Evolutionary conservation across 2,888 invertebrate species (phyloP).

Genomic region (Himalopsyche japonica): DNA sequence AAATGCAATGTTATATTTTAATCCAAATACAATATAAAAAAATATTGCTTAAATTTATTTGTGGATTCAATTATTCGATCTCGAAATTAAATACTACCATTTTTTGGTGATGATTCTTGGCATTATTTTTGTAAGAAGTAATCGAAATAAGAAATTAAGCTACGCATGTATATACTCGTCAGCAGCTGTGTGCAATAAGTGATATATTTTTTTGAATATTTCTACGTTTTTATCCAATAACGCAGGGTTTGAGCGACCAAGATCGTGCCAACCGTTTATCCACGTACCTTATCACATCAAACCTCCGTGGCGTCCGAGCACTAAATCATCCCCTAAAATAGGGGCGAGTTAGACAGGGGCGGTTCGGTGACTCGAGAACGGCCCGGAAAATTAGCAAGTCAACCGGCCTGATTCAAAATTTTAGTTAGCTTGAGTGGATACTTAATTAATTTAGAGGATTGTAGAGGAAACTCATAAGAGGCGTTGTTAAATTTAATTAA

Average conservation of each 20-base stretch:
- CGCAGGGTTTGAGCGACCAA: not conserved
- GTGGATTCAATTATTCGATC: too few species aligned
- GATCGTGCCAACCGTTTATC: not conserved
- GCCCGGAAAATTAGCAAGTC: not conserved
- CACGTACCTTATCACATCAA: not conserved
- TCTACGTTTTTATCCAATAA: not conserved
- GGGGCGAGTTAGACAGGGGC: not conserved
- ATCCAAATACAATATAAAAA: too few species aligned
- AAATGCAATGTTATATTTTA: too few species aligned
- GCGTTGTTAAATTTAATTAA: not conserved
- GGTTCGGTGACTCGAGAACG: not conserved
- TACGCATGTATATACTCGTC: too few species aligned
- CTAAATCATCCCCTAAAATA: not conserved
- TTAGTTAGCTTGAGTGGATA: not conserved
- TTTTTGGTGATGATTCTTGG: too few species aligned
- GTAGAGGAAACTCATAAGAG: not conserved
- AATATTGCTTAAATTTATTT: too few species aligned
- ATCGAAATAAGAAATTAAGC: too few species aligned
- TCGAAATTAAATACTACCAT: too few species aligned
- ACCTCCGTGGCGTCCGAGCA: not conserved
- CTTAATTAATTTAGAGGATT: not conserved
- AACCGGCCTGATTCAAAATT: not conserved
- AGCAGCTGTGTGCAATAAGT: not conserved
- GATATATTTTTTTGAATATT: not conserved
- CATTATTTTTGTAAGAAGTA: too few species aligned